Conservation (phyloP, 2,888 invertebrate genomes). For the Lochmaea crataegi region DNA sequence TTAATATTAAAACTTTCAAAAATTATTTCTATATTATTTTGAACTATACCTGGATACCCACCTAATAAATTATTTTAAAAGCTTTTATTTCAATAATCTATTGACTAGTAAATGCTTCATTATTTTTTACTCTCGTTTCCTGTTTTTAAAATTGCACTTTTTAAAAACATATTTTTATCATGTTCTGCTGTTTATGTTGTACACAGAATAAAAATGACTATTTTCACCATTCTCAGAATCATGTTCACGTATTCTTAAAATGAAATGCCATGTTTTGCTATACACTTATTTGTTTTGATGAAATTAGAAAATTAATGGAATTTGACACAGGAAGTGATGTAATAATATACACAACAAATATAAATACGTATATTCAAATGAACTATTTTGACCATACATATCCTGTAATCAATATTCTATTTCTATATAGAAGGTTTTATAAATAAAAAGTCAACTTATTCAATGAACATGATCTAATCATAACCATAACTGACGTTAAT, state of each 20-base stretch:
- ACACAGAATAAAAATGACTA: not conserved
- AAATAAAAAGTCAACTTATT: not conserved
- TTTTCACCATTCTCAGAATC: not conserved
- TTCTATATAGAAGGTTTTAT: not conserved
- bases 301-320: conserved; percentile 7
- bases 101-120: not conserved
- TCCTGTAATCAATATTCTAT: not conserved
- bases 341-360: conserved; percentile 15
- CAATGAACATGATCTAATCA: not conserved
- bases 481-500: not conserved
- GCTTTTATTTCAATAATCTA: not conserved
- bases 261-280: not conserved
- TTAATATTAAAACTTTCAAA: no score
- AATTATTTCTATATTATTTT: not conserved
- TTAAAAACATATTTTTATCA: conserved; percentile 3
- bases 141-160: not conserved
- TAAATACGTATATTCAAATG: conserved; percentile 15
- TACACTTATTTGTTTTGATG: conserved; percentile 2
- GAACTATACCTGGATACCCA: not conserved
- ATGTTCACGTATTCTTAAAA: not conserved
- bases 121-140: not conserved
- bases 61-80: not conserved
- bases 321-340: conserved; percentile 18
- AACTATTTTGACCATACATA: conserved; percentile 14
- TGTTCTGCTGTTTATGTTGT: not conserved